phyloP scores from a whole-genome alignment of 2,888 invertebrate genomes.

The Phalangium opilio region DNA sequence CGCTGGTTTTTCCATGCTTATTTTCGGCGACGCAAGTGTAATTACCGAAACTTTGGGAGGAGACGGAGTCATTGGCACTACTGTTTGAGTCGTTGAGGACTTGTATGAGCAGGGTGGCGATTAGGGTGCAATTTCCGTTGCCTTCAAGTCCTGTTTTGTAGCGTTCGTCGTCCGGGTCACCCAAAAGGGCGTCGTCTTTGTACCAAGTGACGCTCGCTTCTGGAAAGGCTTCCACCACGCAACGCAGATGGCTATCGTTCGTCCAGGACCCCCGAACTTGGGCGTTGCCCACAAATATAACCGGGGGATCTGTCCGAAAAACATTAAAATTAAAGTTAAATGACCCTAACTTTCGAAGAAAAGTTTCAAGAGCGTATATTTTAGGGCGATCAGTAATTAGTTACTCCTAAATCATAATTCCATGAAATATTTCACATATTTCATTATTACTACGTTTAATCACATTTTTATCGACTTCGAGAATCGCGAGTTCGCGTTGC shows the following conservation, averaged over 20 bases:
- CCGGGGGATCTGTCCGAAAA: slow-evolving; percentile 8
- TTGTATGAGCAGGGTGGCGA: slow-evolving; percentile 5
- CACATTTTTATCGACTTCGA: no score
- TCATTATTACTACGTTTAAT: no score
- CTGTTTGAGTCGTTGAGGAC: not conserved
- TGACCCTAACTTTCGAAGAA: no score
- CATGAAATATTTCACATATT: no score
- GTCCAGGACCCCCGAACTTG: not conserved
- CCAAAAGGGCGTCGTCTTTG: slow-evolving; percentile 11
- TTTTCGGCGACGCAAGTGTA: slow-evolving; percentile 18
- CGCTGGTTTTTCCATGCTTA: slow-evolving; percentile 9
- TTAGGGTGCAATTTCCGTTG: slow-evolving; percentile 7
- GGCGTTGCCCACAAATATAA: slow-evolving; percentile 10
- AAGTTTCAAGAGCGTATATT: no score
- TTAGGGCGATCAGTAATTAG: no score
- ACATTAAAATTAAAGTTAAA: no score
- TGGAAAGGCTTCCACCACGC: slow-evolving; percentile 15
- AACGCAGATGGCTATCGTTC: slow-evolving; percentile 8
- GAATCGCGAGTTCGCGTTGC: no score
- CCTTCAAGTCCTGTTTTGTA: slow-evolving; percentile 7
- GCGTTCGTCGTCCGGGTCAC: not conserved
- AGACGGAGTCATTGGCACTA: not conserved
- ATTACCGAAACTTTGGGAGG: slow-evolving; percentile 9
- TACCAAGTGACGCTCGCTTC: slow-evolving; percentile 16
- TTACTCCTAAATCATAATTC: no score